Evolutionary conservation across 1,140 invertebrate species (phyloP), one percentile per base, ranked within the genome.

Genomic region (Armadillidium nasatum): DNA sequence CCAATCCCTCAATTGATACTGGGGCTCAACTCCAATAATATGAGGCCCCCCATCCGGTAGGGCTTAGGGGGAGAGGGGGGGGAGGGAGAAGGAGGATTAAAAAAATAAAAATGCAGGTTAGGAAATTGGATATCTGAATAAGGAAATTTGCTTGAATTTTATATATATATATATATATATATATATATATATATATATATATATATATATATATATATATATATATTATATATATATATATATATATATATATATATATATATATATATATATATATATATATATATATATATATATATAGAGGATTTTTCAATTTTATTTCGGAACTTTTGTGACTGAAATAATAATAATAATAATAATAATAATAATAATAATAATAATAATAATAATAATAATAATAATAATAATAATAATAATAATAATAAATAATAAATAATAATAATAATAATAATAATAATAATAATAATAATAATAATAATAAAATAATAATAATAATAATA

Each of bases 1-100:
- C 46, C 60, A 46, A 43, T 79, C 78, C 33, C 73, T 74, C 71
- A 76, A 19, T 70, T 54, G 72, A 74, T 79, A 79, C 71, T 76
- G 71, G n/a, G 21, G 50, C 10, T 74, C 0, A 9, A 73, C 74
- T 4, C 78, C 78, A 13, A 44, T 50, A 43, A 79, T 70, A 9
- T 73, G 50, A 0, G 74, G 0, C 60, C 74, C 10, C 75, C 78
- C 9, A 68, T 44, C 4, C 74, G 78, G 10, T 46, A 44, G 13
- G 75, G 74, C 76, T 54, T 15, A 75, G 45, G 23, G 77, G n/a
- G 45, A 72, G 33, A 43, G 68, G 60, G 50, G 45, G 46, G 33
- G 15, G 75, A 72, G 22, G 7, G 43, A 71, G 75, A n/a, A n/a
- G n/a, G n/a, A n/a, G 23, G 50, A 66, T 50, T 66, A 22, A 74